Conservation (phyloP, 2,888 invertebrate genomes). For the Limnephilus rhombicus region DNA sequence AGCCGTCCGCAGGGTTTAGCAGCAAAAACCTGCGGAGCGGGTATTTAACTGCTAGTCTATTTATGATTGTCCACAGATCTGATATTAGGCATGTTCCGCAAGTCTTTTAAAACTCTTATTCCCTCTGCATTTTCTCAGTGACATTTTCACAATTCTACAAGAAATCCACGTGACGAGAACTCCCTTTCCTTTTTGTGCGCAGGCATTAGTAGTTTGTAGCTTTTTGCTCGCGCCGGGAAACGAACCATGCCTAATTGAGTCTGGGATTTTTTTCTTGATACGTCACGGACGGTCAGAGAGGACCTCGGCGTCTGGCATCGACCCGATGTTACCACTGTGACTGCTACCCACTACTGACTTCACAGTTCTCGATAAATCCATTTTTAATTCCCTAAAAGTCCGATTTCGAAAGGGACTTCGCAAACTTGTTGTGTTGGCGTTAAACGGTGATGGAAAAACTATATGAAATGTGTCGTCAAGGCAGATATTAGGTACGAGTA, state of each 20-base stretch:
- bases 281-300: conserved; percentile 9
- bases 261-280: conserved; percentile 26
- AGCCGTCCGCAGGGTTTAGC: too few relatives aligned
- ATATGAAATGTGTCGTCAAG: not conserved
- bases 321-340: not conserved
- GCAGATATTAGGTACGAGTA: too few relatives aligned
- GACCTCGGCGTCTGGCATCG: not conserved
- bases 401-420: not conserved
- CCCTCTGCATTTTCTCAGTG: too few relatives aligned
- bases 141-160: not conserved
- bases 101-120: too few relatives aligned
- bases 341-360: too few relatives aligned
- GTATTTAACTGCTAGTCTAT: too few relatives aligned
- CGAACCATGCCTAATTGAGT: conserved; percentile 37
- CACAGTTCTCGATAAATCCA: not conserved
- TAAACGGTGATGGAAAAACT: not conserved
- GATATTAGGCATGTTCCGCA: too few relatives aligned
- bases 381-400: not conserved
- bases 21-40: too few relatives aligned
- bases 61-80: too few relatives aligned
- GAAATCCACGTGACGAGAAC: not conserved
- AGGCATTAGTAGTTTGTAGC: conserved; percentile 11
- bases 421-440: not conserved
- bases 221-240: conserved; percentile 35
- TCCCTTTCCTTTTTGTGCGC: not conserved